These are phyloP conservation scores for Periphyllus acericola DNA, from an alignment of 2,888 invertebrate species.

Conservation along the genomic window DNA sequence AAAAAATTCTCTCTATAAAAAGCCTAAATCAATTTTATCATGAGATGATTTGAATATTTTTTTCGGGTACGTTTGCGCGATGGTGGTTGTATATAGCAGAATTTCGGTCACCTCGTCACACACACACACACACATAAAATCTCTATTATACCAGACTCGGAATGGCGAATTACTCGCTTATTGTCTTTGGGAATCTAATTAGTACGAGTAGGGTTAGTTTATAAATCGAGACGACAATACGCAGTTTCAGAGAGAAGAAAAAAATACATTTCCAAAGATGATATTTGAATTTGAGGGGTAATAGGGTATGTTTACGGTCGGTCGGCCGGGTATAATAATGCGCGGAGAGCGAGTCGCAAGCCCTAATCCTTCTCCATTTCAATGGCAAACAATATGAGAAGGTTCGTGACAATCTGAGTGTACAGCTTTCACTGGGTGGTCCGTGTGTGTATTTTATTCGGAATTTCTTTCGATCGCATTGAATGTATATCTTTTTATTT, in stretches of 20 bases:
- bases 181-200: constrained; percentile 7
- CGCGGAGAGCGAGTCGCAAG: constrained; percentile 11
- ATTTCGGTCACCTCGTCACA: not conserved
- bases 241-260: not conserved
- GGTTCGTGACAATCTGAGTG: constrained; percentile 49
- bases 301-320: constrained; percentile 32
- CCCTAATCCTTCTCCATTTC: constrained; percentile 53
- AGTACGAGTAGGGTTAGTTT: not conserved
- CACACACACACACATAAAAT: not conserved
- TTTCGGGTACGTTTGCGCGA: not conserved
- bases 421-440: constrained; percentile 35
- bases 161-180: not conserved
- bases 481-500: not conserved
- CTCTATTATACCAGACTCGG: not conserved
- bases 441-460: constrained; percentile 14
- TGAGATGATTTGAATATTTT: constrained; percentile 22
- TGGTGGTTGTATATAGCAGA: not conserved
- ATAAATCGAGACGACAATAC: not conserved
- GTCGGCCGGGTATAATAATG: constrained; percentile 34
- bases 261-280: not conserved
- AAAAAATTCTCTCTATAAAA: not conserved
- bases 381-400: constrained; percentile 41
- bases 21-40: constrained; percentile 15
- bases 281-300: constrained; percentile 35
- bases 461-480: constrained; percentile 25